phyloP scores from a whole-genome alignment of 2,797 vertebrate species.

The Gymnoscopelus braueri region DNA sequence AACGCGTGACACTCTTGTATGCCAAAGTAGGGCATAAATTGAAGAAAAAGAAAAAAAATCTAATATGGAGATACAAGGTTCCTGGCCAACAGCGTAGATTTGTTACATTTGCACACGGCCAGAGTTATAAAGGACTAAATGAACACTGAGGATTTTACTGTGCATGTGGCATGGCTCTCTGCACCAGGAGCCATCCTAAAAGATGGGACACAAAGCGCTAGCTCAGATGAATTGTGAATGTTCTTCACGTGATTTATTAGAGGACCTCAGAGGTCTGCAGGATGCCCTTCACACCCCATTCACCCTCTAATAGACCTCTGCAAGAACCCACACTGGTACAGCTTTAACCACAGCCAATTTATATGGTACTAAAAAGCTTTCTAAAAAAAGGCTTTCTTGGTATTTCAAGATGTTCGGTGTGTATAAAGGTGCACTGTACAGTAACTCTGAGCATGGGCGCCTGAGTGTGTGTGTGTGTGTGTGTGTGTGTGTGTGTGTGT shows the following conservation, averaged over 20 bases:
- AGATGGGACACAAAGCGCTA: slow-evolving; percentile 61
- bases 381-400: slow-evolving; percentile 21
- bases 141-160: too few species aligned
- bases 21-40: too few species aligned
- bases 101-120: too few species aligned
- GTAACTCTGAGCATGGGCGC: not conserved
- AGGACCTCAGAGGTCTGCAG: slow-evolving; percentile 71
- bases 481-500: slow-evolving; percentile 1
- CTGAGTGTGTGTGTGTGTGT: slow-evolving; percentile 6
- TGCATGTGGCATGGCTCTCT: slow-evolving; percentile 55
- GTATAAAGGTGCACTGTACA: not conserved
- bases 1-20: too few species aligned
- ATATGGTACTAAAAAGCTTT: slow-evolving; percentile 41
- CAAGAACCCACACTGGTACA: slow-evolving; percentile 53
- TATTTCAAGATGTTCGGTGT: slow-evolving; percentile 9
- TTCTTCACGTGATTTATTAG: slow-evolving; percentile 74
- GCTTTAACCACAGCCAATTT: slow-evolving; percentile 40
- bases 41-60: too few species aligned
- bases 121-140: too few species aligned
- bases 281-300: slow-evolving; percentile 67
- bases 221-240: slow-evolving; percentile 72
- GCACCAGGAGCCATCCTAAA: slow-evolving; percentile 42
- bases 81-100: too few species aligned
- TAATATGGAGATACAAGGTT: too few species aligned
- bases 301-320: slow-evolving; percentile 58